Evolutionary conservation across 2,888 invertebrate genomes (phyloP).

Genomic region (Tiliacea citrago): DNA sequence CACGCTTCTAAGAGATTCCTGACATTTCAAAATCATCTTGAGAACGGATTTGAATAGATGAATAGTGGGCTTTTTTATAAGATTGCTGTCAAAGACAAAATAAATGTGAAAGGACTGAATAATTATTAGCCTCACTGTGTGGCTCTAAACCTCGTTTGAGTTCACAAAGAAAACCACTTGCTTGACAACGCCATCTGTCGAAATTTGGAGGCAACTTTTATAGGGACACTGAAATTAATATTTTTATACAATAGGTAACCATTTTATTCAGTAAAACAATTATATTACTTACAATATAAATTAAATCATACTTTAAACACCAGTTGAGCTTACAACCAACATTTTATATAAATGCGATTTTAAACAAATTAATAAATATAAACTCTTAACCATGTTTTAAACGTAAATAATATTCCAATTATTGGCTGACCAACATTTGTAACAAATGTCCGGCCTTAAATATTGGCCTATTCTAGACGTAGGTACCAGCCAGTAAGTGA

Average conservation of each 20-base stretch:
- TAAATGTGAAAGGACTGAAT: too few relatives aligned
- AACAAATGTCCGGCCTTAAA: constrained; percentile 3
- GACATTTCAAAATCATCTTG: too few relatives aligned
- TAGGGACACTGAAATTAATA: neutral
- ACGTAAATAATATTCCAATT: neutral
- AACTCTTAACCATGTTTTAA: constrained; percentile 9
- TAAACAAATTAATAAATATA: constrained; percentile 27
- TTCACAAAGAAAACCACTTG: too few relatives aligned
- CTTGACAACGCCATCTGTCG: constrained; percentile 34
- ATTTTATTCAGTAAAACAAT: constrained; percentile 53
- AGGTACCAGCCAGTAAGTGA: constrained; percentile 1
- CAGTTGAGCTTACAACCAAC: constrained; percentile 36
- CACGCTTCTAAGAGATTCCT: too few relatives aligned
- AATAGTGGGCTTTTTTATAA: too few relatives aligned
- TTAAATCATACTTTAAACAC: constrained; percentile 39
- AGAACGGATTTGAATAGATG: too few relatives aligned
- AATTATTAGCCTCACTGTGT: too few relatives aligned
- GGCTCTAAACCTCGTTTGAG: too few relatives aligned
- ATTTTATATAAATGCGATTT: constrained; percentile 32
- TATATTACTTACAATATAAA: constrained; percentile 47
- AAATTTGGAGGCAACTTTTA: neutral
- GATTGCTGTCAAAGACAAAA: too few relatives aligned
- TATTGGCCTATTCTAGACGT: neutral
- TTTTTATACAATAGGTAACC: constrained; percentile 17
- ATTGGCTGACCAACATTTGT: constrained; percentile 24